phyloP scores from a whole-genome alignment of 2,113 vertebrate species.

The Eubucco bourcierii region DNA sequence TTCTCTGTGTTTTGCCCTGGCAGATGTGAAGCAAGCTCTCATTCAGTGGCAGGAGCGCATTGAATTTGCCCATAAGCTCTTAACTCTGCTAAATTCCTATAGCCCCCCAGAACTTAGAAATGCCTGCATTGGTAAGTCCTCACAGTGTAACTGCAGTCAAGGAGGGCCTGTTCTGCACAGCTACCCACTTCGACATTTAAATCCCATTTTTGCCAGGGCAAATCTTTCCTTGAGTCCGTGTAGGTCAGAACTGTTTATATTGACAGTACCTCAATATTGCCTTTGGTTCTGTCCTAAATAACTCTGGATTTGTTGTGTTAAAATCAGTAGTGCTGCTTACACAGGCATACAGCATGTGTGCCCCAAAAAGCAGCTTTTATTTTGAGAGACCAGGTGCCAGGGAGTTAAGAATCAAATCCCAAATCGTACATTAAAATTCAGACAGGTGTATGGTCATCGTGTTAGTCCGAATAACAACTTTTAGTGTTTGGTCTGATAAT shows the following conservation, averaged over 20 bases:
- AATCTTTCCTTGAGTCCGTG: background rate
- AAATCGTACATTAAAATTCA: background rate
- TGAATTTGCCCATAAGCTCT: conserved; percentile 98
- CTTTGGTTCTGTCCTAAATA: background rate
- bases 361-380: background rate
- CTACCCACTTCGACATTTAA: background rate
- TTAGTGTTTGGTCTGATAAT: background rate
- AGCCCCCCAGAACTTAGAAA: conserved; percentile 95
- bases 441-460: rapidly evolving
- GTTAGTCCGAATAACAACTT: background rate
- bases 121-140: conserved; percentile 90
- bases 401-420: background rate
- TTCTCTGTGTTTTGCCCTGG: conserved; percentile 53
- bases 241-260: background rate
- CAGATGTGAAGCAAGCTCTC: conserved; percentile 99
- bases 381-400: background rate
- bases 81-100: conserved; percentile 99
- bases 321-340: background rate
- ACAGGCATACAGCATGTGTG: background rate
- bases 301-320: background rate
- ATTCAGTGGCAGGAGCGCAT: conserved; percentile 99
- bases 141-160: background rate
- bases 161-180: background rate
- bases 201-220: background rate
- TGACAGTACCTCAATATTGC: rapidly evolving